phyloP scores from a whole-genome alignment of 2,797 vertebrate species.

The Adelosebastes latens region DNA sequence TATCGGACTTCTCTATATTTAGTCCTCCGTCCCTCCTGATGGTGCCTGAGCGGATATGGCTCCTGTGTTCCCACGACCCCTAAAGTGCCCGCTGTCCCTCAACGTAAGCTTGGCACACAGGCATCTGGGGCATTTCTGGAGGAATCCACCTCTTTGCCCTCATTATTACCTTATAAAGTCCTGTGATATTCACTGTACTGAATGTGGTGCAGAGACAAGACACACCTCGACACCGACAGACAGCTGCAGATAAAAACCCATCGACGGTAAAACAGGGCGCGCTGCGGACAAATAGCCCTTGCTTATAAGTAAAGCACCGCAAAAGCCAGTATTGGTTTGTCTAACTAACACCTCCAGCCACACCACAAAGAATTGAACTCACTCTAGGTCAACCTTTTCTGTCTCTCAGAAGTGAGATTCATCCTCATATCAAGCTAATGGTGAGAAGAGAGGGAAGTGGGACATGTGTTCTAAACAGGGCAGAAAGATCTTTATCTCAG shows the following conservation, averaged over 20 bases:
- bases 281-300: neutral
- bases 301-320: neutral
- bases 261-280: neutral
- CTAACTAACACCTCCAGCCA: neutral
- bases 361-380: slow-evolving; percentile 4
- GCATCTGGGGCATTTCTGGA: slow-evolving; percentile 74
- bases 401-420: slow-evolving; percentile 33
- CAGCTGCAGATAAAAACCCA: slow-evolving; percentile 2
- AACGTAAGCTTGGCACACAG: slow-evolving; percentile 76
- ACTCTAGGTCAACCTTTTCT: neutral
- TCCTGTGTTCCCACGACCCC: slow-evolving; percentile 90
- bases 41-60: slow-evolving; percentile 83
- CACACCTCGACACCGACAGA: slow-evolving; percentile 32
- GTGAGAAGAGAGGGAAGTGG: slow-evolving; percentile 62
- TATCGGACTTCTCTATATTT: slow-evolving; percentile 88
- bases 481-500: slow-evolving; percentile 67
- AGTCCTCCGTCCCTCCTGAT: slow-evolving; percentile 84
- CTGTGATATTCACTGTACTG: slow-evolving; percentile 29
- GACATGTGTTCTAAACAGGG: slow-evolving; percentile 45
- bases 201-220: slow-evolving; percentile 21
- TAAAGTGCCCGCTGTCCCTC: slow-evolving; percentile 72
- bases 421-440: slow-evolving; percentile 30
- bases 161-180: slow-evolving; percentile 85
- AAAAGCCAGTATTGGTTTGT: slow-evolving; percentile 18
- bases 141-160: slow-evolving; percentile 73